Base-by-base conservation (phyloP, 2,888 invertebrate species). In the Cynaeus angustus region DNA sequence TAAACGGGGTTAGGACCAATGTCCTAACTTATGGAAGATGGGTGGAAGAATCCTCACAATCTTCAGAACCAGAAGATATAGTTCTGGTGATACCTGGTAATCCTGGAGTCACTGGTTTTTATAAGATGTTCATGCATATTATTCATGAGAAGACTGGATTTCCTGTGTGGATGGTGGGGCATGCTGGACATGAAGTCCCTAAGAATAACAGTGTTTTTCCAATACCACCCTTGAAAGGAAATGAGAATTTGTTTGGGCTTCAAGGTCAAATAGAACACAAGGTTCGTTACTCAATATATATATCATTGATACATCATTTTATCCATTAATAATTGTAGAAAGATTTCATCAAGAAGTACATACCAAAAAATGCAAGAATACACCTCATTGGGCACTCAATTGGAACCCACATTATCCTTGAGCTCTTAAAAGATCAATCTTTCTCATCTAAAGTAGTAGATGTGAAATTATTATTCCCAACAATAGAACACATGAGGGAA, bases 301-400 rank as follows among this genome's bases (percentile, higher is more conserved):
- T n/a, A n/a, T n/a, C 21, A 56, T 14, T 38, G 0, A 52, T 48
- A 43, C 21, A 8, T 45, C 14, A 14, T 43, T 41, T 10, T 6
- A 43, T 41, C 8, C 26, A 21, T 46, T 16, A 9, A 8, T 33
- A 14, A 37, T 78, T 83, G 85, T 83, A 84, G 86, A 80, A 86
- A 50, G 88, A 89, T 66, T 93, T 97, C 80, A 91, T 97, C 66
- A 87, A 89, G 75, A 89, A 90, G 75, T 90, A 90, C 81, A 87
- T 96, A 72, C 93, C 95, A 62, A 84, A 87, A 72, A 87, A 90
- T 79, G 89, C 91, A n/a, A 91, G 88, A 81, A 83, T 98, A 41
- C 92, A 95, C 83, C 85, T 97, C 38, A 88, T 97, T 75, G 96
- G 95, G 1, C 97, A 98, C 87, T 97, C 97, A 0, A 94, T 97